These are phyloP conservation scores for Hyla sarda DNA, from an alignment of 2,113 vertebrate species.

Conservation along the genomic window DNA sequence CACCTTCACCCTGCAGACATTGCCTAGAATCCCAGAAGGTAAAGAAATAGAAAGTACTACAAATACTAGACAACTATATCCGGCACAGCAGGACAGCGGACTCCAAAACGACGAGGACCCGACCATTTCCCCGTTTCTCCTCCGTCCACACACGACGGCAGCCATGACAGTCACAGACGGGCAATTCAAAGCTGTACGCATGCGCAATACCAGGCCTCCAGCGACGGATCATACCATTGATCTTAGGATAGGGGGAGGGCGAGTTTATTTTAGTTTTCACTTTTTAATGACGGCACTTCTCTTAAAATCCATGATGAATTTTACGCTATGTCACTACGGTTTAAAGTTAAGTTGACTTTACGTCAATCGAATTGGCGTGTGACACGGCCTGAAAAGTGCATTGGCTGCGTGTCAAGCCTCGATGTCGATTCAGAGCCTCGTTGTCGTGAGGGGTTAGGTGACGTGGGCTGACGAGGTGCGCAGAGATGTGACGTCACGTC, in stretches of 20 bases:
- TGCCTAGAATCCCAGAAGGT: not conserved
- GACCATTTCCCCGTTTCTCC: not conserved
- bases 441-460: no score
- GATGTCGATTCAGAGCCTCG: not conserved
- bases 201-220: not conserved
- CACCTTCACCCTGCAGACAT: conserved; percentile 50
- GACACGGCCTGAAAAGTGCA: not conserved
- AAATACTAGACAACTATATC: not conserved
- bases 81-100: not conserved
- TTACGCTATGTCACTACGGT: no score
- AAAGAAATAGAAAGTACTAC: not conserved
- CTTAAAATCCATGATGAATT: not conserved
- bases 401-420: not conserved
- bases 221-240: not conserved
- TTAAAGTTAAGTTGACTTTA: no score
- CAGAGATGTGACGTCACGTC: not conserved
- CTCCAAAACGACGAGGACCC: not conserved
- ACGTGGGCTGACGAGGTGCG: not conserved
- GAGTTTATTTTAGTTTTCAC: not conserved
- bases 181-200: not conserved
- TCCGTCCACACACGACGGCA: not conserved
- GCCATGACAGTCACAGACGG: conserved; percentile 12
- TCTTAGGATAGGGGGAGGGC: not conserved
- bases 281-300: not conserved
- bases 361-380: no score